Conservation (phyloP, 2,888 invertebrate species). For the Syrphus vitripennis region DNA sequence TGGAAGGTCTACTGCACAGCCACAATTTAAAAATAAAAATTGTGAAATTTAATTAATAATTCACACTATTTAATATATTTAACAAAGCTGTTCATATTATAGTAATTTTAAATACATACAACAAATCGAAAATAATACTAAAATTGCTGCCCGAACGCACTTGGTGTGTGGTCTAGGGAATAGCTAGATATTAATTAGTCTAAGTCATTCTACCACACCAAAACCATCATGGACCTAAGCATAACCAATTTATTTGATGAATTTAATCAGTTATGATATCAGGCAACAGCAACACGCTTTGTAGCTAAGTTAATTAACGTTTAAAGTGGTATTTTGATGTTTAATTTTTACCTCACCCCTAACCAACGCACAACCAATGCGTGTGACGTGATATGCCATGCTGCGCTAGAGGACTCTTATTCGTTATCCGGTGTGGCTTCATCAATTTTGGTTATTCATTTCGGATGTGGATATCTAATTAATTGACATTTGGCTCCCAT, state of each 20-base stretch:
- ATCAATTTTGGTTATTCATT: conserved; percentile 27
- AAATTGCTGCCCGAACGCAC: not conserved
- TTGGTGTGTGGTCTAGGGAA: not conserved
- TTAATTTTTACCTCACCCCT: not conserved
- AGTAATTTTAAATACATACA: too few relatives aligned
- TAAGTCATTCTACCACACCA: not conserved
- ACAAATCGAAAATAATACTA: not conserved
- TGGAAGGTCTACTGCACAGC: too few relatives aligned
- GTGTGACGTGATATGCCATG: not conserved
- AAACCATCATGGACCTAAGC: too few relatives aligned
- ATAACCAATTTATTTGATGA: not conserved
- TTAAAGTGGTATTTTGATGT: not conserved
- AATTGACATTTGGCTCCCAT: conserved; percentile 5
- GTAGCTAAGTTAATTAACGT: conserved; percentile 29
- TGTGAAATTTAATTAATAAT: too few relatives aligned
- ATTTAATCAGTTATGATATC: conserved; percentile 36
- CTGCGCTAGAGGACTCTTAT: too few relatives aligned
- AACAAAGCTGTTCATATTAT: too few relatives aligned
- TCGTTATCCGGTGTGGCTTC: conserved; percentile 17
- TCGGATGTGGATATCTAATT: conserved; percentile 32
- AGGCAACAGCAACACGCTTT: not conserved
- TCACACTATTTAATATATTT: too few relatives aligned
- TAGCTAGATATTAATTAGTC: conserved; percentile 22
- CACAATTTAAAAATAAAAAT: too few relatives aligned
- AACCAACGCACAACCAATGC: not conserved